Conservation (phyloP, 2,888 invertebrate genomes). For the Cryptocephalus primarius region DNA sequence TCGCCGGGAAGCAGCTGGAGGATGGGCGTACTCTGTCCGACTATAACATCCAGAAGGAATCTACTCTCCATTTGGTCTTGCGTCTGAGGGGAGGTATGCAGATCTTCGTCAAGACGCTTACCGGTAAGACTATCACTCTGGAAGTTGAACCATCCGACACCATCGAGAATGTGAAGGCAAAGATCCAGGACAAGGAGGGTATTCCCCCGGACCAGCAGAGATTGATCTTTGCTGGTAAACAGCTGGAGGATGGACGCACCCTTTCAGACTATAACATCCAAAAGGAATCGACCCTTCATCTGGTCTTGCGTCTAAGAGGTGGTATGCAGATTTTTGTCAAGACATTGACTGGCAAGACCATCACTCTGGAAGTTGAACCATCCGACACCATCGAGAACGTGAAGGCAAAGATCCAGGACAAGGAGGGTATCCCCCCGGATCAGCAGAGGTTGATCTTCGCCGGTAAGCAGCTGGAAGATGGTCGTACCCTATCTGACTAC, state of each 20-base stretch:
- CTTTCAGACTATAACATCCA: constrained; percentile 90
- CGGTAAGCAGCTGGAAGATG: constrained; percentile 60
- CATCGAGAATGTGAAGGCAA: constrained; percentile 88
- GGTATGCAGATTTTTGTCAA: constrained; percentile 57
- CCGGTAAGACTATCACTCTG: constrained; percentile 86
- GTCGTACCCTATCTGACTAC: constrained; percentile 52
- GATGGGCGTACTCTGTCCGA: constrained; percentile 85
- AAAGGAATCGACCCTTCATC: constrained; percentile 80
- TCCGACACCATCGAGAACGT: constrained; percentile 54
- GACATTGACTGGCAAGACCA: constrained; percentile 44
- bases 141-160: constrained; percentile 86
- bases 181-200: constrained; percentile 62
- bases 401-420: constrained; percentile 47
- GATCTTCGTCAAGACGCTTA: constrained; percentile 90
- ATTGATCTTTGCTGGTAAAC: constrained; percentile 87
- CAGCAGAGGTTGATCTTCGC: constrained; percentile 53
- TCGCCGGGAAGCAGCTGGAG: constrained; percentile 86
- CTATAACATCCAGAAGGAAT: constrained; percentile 90
- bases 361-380: constrained; percentile 46
- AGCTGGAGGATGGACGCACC: constrained; percentile 84
- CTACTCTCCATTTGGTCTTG: constrained; percentile 85
- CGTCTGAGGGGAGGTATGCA: constrained; percentile 95
- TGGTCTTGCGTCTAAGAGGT: constrained; percentile 78
- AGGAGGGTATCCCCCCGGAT: constrained; percentile 45
- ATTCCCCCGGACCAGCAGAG: constrained; percentile 50